Conservation (phyloP, 2,888 invertebrate species). For the Bombyx huttoni region DNA sequence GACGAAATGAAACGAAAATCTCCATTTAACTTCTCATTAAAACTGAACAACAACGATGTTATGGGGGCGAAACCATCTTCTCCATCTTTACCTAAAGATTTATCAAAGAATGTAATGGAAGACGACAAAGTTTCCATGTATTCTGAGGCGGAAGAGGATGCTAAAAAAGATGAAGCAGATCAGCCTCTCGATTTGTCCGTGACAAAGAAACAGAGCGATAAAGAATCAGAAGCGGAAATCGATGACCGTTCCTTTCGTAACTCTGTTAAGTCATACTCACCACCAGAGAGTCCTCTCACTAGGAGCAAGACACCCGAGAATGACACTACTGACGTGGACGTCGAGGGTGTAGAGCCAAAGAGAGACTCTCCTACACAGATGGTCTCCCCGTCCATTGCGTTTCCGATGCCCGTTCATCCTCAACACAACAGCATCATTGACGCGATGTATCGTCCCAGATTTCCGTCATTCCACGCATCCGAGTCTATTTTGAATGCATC, state of each 20-base stretch:
- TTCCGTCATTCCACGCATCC: conserved; percentile 65
- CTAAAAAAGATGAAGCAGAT: conserved; percentile 65
- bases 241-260: conserved; percentile 56
- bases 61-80: conserved; percentile 31
- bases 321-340: conserved; percentile 70
- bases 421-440: conserved; percentile 81
- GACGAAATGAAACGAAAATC: conserved; percentile 49
- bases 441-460: conserved; percentile 78
- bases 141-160: conserved; percentile 47
- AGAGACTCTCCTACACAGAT: conserved; percentile 48
- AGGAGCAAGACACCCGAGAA: conserved; percentile 59
- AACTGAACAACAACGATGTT: conserved; percentile 41
- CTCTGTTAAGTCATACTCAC: conserved; percentile 57
- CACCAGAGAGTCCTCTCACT: conserved; percentile 51
- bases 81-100: conserved; percentile 43
- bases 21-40: conserved; percentile 46
- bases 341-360: conserved; percentile 65
- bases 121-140: conserved; percentile 43
- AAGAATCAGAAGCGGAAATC: conserved; percentile 48
- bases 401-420: conserved; percentile 88
- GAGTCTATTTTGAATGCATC: conserved; percentile 75
- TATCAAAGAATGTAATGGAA: conserved; percentile 37
- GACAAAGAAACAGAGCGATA: conserved; percentile 65
- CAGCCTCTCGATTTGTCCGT: conserved; percentile 84
- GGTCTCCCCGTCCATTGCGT: conserved; percentile 76